These are phyloP conservation scores for Sphaerophoria rueppellii DNA, from an alignment of 2,888 invertebrate species.

Conservation along the genomic window DNA sequence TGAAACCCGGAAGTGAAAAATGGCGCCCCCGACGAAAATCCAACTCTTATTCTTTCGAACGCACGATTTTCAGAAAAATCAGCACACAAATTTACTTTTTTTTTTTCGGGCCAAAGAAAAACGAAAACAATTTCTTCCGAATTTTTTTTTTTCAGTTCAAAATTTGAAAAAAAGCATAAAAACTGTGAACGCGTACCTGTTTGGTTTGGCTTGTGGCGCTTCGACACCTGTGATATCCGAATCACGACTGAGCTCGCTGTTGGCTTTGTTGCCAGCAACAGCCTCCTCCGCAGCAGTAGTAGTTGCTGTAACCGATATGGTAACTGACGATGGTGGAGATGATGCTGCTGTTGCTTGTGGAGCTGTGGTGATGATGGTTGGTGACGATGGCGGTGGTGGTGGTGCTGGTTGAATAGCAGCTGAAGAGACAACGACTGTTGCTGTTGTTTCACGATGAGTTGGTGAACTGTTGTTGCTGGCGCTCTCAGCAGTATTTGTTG, in stretches of 20 bases:
- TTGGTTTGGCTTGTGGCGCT: slow-evolving; percentile 77
- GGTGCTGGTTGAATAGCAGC: slow-evolving; percentile 33
- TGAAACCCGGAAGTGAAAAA: slow-evolving; percentile 21
- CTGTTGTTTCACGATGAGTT: slow-evolving; percentile 57
- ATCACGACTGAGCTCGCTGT: slow-evolving; percentile 80
- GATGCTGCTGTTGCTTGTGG: slow-evolving; percentile 44
- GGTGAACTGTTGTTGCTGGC: slow-evolving; percentile 55
- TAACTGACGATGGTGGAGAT: slow-evolving; percentile 59
- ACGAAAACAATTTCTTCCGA: slow-evolving; percentile 2
- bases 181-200: slow-evolving; percentile 79
- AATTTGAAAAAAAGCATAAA: neutral
- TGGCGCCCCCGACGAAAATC: slow-evolving; percentile 15
- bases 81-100: neutral
- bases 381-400: slow-evolving; percentile 61
- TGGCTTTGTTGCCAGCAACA: slow-evolving; percentile 77
- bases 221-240: slow-evolving; percentile 80
- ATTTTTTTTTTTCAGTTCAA: neutral
- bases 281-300: slow-evolving; percentile 61
- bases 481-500: slow-evolving; percentile 74
- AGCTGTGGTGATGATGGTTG: slow-evolving; percentile 66
- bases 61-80: neutral
- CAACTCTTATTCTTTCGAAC: slow-evolving; percentile 8
- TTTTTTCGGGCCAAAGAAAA: neutral
- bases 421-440: slow-evolving; percentile 41
- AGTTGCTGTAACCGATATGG: slow-evolving; percentile 72